Percentiles rank a stretch among this genome's conserved stretches.
These are phyloP conservation scores for Carassius gibelio DNA, from an alignment of 2,113 vertebrate genomes.

Conservation along the genomic window DNA sequence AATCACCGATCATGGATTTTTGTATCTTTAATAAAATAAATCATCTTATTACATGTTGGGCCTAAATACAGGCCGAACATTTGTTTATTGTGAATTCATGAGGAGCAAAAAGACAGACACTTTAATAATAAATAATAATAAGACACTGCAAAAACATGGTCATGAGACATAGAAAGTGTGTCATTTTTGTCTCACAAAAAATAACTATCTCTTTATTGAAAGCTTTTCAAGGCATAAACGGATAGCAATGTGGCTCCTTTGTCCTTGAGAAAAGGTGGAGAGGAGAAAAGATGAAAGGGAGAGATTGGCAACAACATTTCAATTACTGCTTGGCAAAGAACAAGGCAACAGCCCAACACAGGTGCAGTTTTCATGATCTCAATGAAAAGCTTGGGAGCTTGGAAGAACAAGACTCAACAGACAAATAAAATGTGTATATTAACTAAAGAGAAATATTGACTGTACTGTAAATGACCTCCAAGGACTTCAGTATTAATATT, in stretches of 20 bases:
- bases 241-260: conserved; percentile 2
- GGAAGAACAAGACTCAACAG: background rate
- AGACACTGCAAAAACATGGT: background rate
- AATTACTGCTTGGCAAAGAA: conserved; percentile 5
- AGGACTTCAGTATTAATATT: background rate
- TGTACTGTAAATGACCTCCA: background rate
- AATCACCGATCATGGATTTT: conserved; percentile 3
- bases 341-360: background rate
- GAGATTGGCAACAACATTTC: conserved; percentile 31
- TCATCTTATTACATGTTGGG: conserved; percentile 33
- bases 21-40: conserved; percentile 34
- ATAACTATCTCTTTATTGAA: conserved; percentile 8
- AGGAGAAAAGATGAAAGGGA: background rate
- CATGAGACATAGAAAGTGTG: background rate
- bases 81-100: conserved; percentile 25
- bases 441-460: background rate
- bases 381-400: background rate
- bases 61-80: conserved; percentile 10
- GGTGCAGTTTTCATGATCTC: conserved; percentile 11
- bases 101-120: background rate
- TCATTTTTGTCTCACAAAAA: background rate
- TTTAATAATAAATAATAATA: conserved; percentile 6
- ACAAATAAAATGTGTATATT: background rate
- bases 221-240: background rate
- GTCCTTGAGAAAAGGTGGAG: conserved; percentile 28